Evolutionary conservation across 2,113 vertebrate genomes (phyloP).

Genomic region (Haplochromis vanheusdeni): DNA sequence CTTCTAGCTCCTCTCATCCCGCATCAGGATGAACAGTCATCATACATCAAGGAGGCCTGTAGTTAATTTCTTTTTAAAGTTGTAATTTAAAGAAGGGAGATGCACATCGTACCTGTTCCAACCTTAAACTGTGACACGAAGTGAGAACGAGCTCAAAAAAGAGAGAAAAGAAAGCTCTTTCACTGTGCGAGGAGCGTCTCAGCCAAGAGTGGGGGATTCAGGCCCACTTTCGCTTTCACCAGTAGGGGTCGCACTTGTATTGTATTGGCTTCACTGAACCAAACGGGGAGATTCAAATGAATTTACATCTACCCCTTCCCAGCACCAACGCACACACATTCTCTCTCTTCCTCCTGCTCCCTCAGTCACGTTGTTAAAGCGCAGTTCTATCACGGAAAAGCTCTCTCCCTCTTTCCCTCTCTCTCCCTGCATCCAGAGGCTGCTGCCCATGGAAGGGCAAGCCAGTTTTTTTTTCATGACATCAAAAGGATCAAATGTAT

Average conservation of each 20-base stretch:
- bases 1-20: conserved; percentile 49
- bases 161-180: background rate
- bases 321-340: background rate
- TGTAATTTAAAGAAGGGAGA: background rate
- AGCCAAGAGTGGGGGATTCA: background rate
- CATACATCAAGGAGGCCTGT: background rate
- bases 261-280: conserved; percentile 36
- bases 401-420: background rate
- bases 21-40: background rate
- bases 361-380: conserved; percentile 67
- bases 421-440: background rate
- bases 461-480: conserved; percentile 27
- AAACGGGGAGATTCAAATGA: conserved; percentile 62
- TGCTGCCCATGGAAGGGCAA: conserved; percentile 9
- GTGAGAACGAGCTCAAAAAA: conserved; percentile 53
- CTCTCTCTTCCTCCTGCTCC: conserved; percentile 14
- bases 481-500: conserved; percentile 25
- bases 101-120: background rate
- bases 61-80: background rate
- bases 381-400: conserved; percentile 31
- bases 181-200: conserved; percentile 14
- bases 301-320: conserved; percentile 49
- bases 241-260: conserved; percentile 73
- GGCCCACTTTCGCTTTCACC: background rate
- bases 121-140: conserved; percentile 8